Evolutionary conservation across 2,888 invertebrate genomes (phyloP).

Genomic region (Tachystola acroxantha): DNA sequence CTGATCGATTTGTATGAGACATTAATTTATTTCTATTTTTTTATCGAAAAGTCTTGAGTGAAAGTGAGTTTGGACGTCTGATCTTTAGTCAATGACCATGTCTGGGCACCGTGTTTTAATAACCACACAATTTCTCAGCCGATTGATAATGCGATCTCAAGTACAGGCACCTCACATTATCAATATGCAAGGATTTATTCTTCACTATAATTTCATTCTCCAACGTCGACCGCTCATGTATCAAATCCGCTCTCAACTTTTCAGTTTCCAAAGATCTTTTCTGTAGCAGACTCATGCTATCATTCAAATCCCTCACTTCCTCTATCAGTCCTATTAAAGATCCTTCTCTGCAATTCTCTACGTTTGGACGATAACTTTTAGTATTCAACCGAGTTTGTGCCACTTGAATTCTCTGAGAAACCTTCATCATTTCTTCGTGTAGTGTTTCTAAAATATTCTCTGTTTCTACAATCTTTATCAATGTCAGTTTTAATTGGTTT

Average conservation of each 20-base stretch:
- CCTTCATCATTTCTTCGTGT: constrained; percentile 61
- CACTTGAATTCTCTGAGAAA: constrained; percentile 61
- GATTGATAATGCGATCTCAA: constrained; percentile 65
- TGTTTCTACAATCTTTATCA: constrained; percentile 60
- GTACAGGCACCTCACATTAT: constrained; percentile 59
- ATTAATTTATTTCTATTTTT: too few species aligned
- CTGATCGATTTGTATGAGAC: too few species aligned
- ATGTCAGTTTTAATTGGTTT: constrained; percentile 79
- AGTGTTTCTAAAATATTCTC: constrained; percentile 61
- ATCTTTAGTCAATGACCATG: too few species aligned
- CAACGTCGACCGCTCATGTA: constrained; percentile 55
- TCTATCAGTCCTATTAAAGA: constrained; percentile 59
- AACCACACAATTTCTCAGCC: constrained; percentile 66
- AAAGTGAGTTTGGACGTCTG: too few species aligned
- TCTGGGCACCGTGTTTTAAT: too few species aligned
- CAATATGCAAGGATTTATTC: constrained; percentile 58
- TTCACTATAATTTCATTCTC: constrained; percentile 69
- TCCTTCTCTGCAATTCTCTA: constrained; percentile 68
- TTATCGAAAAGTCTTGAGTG: too few species aligned
- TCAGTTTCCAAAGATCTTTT: constrained; percentile 56
- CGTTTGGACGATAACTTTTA: constrained; percentile 56
- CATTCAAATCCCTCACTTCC: constrained; percentile 62
- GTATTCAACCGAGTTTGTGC: constrained; percentile 65
- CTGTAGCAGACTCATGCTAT: constrained; percentile 59
- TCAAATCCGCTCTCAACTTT: constrained; percentile 54